Evolutionary conservation across 37 sponge, comb jelly and placozoan species (phyloP).

Genomic region (Bolinopsis microptera): DNA sequence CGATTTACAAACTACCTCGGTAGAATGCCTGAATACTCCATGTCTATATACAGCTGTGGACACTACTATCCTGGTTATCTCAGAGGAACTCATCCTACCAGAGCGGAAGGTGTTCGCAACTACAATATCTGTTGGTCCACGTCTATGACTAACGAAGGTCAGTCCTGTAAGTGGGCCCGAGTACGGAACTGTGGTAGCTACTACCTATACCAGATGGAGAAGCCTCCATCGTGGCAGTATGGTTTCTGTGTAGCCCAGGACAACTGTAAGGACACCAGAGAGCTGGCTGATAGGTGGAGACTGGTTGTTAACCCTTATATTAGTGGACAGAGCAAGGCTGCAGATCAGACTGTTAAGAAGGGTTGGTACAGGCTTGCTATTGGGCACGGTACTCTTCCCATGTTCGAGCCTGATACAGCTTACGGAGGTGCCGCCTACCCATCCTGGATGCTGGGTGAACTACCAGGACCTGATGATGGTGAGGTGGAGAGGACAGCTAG

Average conservation of each 20-base stretch:
- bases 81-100: background rate
- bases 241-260: constrained; percentile 61
- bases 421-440: constrained; percentile 49
- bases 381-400: constrained; percentile 29
- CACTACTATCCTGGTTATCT: constrained; percentile 11
- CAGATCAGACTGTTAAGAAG: background rate
- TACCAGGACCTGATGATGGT: background rate
- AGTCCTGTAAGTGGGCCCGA: background rate
- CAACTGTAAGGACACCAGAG: background rate
- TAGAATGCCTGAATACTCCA: constrained; percentile 48
- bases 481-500: constrained; percentile 21
- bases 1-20: background rate
- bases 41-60: background rate
- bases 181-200: constrained; percentile 44
- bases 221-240: background rate
- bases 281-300: constrained; percentile 27
- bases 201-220: constrained; percentile 8
- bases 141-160: background rate
- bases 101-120: background rate
- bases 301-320: constrained; percentile 3
- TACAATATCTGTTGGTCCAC: constrained; percentile 40
- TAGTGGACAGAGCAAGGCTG: constrained; percentile 1
- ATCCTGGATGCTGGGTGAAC: constrained; percentile 12
- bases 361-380: constrained; percentile 30
- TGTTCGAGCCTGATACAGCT: background rate